These are phyloP conservation scores for Gallinago nigripennis DNA, from an alignment of 2,797 vertebrate genomes.

Conservation along the genomic window DNA sequence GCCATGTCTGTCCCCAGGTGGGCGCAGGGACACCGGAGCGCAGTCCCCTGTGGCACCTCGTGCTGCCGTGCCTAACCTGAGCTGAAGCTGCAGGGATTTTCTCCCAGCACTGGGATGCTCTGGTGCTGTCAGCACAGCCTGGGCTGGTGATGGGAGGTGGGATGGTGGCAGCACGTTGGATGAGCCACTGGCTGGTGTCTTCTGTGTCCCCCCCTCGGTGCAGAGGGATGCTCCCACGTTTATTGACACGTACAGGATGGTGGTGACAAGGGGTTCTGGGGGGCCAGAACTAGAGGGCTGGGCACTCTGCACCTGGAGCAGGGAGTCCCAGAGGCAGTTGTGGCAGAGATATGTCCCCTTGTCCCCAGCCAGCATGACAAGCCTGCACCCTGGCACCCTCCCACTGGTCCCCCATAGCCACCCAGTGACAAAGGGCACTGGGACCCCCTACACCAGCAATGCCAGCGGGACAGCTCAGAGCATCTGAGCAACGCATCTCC, in stretches of 20 bases:
- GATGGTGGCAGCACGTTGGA: neutral
- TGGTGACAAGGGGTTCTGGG: neutral
- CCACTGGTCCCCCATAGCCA: neutral
- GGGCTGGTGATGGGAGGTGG: neutral
- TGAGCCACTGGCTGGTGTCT: neutral
- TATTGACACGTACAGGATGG: rapidly evolving
- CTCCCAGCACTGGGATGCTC: rapidly evolving
- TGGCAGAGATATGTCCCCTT: rapidly evolving
- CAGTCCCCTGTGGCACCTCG: rapidly evolving
- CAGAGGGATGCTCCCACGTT: neutral
- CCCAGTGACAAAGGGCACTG: rapidly evolving
- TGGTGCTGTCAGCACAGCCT: neutral
- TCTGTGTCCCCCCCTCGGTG: neutral
- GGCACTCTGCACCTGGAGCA: rapidly evolving
- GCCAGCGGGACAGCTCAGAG: neutral
- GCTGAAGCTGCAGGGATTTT: neutral
- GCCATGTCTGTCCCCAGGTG: rapidly evolving
- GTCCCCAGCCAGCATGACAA: neutral
- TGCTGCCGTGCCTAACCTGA: rapidly evolving
- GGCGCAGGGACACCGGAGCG: neutral
- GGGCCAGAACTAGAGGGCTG: neutral
- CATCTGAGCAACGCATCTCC: neutral
- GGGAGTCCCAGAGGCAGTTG: neutral
- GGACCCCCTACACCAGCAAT: rapidly evolving
- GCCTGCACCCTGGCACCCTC: neutral